These are phyloP conservation scores for Babyrousa celebensis DNA, from an alignment of 2,797 vertebrate genomes.

Conservation along the genomic window DNA sequence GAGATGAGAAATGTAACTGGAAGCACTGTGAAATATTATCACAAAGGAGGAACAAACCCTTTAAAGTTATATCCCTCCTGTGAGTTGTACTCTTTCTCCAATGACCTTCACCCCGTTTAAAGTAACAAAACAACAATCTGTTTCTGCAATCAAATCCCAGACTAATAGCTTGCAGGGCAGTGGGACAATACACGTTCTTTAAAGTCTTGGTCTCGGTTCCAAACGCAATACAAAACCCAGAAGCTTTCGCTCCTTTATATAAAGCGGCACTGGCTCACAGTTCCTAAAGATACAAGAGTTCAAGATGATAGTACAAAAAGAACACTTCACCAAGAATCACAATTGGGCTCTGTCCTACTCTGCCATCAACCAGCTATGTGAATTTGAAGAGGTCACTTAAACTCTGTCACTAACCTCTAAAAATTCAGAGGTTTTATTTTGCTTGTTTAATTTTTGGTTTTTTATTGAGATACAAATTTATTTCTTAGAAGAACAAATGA, in stretches of 20 bases:
- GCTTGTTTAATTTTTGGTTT: constrained; percentile 36
- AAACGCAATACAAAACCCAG: constrained; percentile 42
- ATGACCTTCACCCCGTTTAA: constrained; percentile 50
- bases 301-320: constrained; percentile 8
- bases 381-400: constrained; percentile 20
- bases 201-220: constrained; percentile 13
- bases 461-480: constrained; percentile 31
- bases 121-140: constrained; percentile 40
- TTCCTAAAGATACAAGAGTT: background rate
- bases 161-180: constrained; percentile 46
- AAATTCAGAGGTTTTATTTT: constrained; percentile 53
- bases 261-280: background rate
- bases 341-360: background rate
- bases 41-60: constrained; percentile 62
- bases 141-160: constrained; percentile 57
- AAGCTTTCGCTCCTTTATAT: constrained; percentile 19
- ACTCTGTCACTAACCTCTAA: constrained; percentile 25
- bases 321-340: constrained; percentile 18
- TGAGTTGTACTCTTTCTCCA: constrained; percentile 58
- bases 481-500: constrained; percentile 75
- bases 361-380: constrained; percentile 2
- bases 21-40: constrained; percentile 50
- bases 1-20: constrained; percentile 44
- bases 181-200: constrained; percentile 25
- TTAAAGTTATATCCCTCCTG: constrained; percentile 61